Conservation (phyloP, 2,888 invertebrate species). For the Scaptomyza polygonia region DNA sequence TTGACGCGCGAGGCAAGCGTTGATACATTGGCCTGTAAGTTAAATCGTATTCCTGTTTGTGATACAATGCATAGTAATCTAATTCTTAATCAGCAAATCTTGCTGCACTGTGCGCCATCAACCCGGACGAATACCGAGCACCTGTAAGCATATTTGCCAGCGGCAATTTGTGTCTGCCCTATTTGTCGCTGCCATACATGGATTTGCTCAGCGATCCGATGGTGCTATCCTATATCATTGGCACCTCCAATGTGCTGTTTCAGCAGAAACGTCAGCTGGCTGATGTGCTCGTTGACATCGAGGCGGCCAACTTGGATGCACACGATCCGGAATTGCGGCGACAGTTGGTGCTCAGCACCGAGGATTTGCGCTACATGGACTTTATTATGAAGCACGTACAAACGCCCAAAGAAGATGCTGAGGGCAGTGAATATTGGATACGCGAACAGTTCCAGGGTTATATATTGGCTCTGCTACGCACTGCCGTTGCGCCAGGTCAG, state of each 20-base stretch:
- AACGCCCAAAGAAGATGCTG: conserved; percentile 88
- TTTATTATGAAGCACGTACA: conserved; percentile 92
- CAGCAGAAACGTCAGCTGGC: conserved; percentile 96
- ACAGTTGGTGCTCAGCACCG: conserved; percentile 94
- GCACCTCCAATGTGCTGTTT: conserved; percentile 99
- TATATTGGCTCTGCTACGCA: conserved; percentile 91
- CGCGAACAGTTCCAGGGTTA: conserved; percentile 96
- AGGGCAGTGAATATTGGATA: conserved; percentile 98
- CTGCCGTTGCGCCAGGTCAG: conserved; percentile 85
- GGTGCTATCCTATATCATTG: conserved; percentile 94
- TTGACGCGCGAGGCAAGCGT: conserved; percentile 90
- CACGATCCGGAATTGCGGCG: conserved; percentile 91
- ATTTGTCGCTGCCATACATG: conserved; percentile 96
- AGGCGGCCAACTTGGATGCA: conserved; percentile 93
- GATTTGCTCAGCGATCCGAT: conserved; percentile 95
- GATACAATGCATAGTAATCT: neutral
- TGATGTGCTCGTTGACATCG: conserved; percentile 96
- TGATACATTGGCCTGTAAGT: conserved; percentile 86
- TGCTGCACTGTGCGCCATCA: conserved; percentile 78
- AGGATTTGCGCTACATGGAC: conserved; percentile 98
- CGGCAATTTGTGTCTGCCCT: conserved; percentile 97
- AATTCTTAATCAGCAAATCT: conserved; percentile 71
- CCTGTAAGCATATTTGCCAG: conserved; percentile 94
- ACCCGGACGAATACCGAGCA: conserved; percentile 89
- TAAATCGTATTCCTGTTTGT: neutral